These are phyloP conservation scores for Xestia c-nigrum DNA, from an alignment of 2,888 invertebrate genomes.

Conservation along the genomic window DNA sequence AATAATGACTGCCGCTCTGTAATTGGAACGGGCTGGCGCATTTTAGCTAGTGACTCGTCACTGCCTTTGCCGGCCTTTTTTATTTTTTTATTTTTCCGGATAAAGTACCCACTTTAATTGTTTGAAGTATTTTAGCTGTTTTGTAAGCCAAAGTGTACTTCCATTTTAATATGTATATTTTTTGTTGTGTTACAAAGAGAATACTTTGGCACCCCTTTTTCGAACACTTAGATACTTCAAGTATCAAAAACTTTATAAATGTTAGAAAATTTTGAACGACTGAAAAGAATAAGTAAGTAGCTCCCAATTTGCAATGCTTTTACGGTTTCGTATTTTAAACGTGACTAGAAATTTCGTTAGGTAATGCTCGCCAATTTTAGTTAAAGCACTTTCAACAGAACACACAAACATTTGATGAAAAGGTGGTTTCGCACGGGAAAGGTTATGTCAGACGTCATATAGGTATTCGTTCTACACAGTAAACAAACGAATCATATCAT, in stretches of 20 bases:
- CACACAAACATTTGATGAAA: not conserved
- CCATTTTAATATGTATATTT: slow-evolving; percentile 12
- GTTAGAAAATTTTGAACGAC: slow-evolving; percentile 35
- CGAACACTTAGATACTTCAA: slow-evolving; percentile 42
- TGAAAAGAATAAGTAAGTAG: slow-evolving; percentile 53
- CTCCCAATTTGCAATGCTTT: slow-evolving; percentile 46
- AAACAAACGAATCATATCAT: not conserved
- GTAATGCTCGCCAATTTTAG: slow-evolving; percentile 15
- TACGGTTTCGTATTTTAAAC: slow-evolving; percentile 45
- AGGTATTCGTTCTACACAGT: not conserved
- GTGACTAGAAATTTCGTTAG: slow-evolving; percentile 43
- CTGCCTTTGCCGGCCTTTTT: slow-evolving; percentile 45
- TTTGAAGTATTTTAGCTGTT: slow-evolving; percentile 39
- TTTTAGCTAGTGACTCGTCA: slow-evolving; percentile 68
- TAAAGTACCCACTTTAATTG: slow-evolving; percentile 38
- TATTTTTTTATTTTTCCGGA: slow-evolving; percentile 43
- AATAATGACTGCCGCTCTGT: slow-evolving; percentile 89
- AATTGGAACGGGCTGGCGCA: slow-evolving; percentile 85
- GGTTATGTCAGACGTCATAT: not conserved
- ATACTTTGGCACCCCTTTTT: slow-evolving; percentile 32
- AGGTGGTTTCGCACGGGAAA: not conserved
- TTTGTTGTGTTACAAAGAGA: slow-evolving; percentile 35
- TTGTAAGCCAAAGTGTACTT: slow-evolving; percentile 10
- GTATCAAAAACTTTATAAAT: slow-evolving; percentile 46
- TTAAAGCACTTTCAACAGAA: slow-evolving; percentile 14